Evolutionary conservation across 2,113 vertebrate genomes (phyloP).

Genomic region (Hipposideros armiger): DNA sequence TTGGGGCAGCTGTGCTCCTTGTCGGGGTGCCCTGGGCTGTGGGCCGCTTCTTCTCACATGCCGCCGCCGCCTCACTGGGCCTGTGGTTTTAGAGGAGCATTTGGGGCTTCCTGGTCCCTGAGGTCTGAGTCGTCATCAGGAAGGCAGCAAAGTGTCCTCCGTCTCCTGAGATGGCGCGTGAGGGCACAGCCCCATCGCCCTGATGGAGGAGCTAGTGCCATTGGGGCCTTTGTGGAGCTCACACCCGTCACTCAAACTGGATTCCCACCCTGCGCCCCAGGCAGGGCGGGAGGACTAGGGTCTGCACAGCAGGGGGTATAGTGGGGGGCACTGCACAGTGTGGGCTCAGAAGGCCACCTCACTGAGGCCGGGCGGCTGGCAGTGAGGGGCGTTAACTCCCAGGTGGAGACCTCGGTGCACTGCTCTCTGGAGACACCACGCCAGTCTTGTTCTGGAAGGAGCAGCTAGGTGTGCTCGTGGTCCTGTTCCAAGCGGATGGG

Average conservation of each 20-base stretch:
- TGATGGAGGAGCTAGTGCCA: neutral
- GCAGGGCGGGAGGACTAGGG: too few species aligned
- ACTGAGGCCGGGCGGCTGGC: too few species aligned
- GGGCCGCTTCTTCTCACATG: rapidly evolving
- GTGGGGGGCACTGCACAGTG: too few species aligned
- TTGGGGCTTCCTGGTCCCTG: neutral
- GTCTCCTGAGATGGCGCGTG: neutral
- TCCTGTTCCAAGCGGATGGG: neutral
- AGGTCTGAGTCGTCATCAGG: neutral
- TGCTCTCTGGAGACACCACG: neutral
- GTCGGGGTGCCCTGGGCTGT: too few species aligned
- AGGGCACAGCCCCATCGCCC: neutral
- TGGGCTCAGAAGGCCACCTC: too few species aligned
- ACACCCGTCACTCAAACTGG: neutral
- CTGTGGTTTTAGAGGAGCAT: neutral
- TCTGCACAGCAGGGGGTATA: too few species aligned
- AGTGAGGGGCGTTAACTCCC: too few species aligned
- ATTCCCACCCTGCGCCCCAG: neutral
- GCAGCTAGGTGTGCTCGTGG: neutral
- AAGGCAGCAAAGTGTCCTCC: neutral
- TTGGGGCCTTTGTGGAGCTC: neutral
- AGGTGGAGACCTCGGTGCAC: too few species aligned
- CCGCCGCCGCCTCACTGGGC: neutral
- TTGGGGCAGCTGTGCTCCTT: neutral
- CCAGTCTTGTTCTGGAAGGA: neutral